Conservation (phyloP, 1,140 invertebrate genomes). For the Drosophila pseudoananassae region DNA sequence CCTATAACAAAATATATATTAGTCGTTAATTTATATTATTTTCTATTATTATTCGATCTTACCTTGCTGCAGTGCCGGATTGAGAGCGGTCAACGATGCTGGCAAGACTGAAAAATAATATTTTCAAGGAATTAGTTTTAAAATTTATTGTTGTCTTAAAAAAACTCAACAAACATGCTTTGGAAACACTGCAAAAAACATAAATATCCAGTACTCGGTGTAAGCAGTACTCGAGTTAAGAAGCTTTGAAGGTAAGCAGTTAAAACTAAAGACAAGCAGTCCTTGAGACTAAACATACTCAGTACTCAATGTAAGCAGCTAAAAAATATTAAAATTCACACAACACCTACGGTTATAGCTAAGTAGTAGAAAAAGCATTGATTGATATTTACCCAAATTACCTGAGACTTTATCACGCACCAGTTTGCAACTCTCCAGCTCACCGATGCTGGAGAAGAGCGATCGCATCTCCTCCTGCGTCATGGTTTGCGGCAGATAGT, state of each 20-base stretch:
- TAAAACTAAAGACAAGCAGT: too few species aligned
- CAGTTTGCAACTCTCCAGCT: slow-evolving; percentile 95
- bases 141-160: background rate
- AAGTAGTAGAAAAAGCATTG: slow-evolving; percentile 44
- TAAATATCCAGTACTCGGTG: too few species aligned
- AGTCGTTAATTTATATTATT: background rate
- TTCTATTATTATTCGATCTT: background rate
- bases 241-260: too few species aligned
- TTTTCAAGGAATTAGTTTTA: background rate
- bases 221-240: too few species aligned
- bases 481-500: slow-evolving; percentile 97
- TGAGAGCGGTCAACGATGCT: slow-evolving; percentile 81
- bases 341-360: background rate
- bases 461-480: slow-evolving; percentile 95
- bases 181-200: too few species aligned
- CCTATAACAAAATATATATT: slow-evolving; percentile 84
- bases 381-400: slow-evolving; percentile 83
- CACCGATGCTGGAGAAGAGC: slow-evolving; percentile 93
- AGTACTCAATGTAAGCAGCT: background rate
- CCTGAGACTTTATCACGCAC: slow-evolving; percentile 95
- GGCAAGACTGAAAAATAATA: slow-evolving; percentile 69
- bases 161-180: background rate
- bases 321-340: background rate
- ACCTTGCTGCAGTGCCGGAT: slow-evolving; percentile 83
- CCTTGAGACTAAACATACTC: background rate